These are phyloP conservation scores for Mycetomoellerius zeteki DNA, from an alignment of 1,140 invertebrate genomes.

Conservation along the genomic window DNA sequence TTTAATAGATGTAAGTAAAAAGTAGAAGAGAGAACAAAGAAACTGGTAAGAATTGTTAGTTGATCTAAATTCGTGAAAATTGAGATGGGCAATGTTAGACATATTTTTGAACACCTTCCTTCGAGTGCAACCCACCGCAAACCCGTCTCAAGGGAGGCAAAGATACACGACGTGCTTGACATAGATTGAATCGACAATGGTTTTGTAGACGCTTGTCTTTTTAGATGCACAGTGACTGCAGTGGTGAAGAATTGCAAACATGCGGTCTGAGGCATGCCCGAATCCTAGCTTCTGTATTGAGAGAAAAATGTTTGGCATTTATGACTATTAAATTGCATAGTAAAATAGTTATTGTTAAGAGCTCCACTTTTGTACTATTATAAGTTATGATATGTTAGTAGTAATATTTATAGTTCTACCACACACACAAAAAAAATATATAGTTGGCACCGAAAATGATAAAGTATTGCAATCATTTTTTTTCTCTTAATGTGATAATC, in stretches of 20 bases:
- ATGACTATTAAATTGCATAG: too few species aligned
- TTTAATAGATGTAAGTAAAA: neutral
- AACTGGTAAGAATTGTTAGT: conserved; percentile 11
- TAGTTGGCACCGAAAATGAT: too few species aligned
- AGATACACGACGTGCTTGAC: conserved; percentile 56
- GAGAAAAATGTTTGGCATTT: too few species aligned
- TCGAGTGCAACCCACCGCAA: conserved; percentile 37
- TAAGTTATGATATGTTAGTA: too few species aligned
- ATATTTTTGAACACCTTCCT: conserved; percentile 21
- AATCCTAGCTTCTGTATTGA: neutral
- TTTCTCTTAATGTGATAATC: neutral
- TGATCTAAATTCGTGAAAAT: conserved; percentile 42
- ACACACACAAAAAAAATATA: too few species aligned
- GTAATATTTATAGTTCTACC: too few species aligned
- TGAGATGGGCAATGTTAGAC: conserved; percentile 52
- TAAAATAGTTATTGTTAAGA: too few species aligned
- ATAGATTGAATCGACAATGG: conserved; percentile 58
- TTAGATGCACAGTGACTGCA: conserved; percentile 20
- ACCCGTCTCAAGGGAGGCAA: conserved; percentile 43
- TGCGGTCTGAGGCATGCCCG: neutral
- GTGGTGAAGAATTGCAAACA: conserved; percentile 26
- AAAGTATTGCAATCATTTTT: too few species aligned
- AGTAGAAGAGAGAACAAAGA: neutral
- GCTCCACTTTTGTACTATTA: too few species aligned
- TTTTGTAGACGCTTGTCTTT: conserved; percentile 56